These are phyloP conservation scores for Todus mexicanus DNA, from an alignment of 2,797 vertebrate species.

Conservation along the genomic window DNA sequence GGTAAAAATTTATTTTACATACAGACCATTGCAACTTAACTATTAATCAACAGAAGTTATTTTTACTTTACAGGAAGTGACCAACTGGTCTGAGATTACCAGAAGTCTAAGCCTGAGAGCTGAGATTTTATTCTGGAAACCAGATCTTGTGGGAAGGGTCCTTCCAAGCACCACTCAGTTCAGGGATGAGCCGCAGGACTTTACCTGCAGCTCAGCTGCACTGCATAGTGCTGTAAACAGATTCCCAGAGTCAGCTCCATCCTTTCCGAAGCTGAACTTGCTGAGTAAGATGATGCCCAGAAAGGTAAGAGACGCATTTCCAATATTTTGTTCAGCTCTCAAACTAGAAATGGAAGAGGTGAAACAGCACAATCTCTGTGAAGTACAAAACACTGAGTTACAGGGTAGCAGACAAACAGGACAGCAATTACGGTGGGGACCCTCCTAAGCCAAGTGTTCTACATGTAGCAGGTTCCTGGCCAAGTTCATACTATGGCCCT, in stretches of 20 bases:
- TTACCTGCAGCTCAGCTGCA: not conserved
- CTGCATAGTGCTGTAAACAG: not conserved
- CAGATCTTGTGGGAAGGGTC: not conserved
- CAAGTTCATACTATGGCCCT: slow-evolving; percentile 55
- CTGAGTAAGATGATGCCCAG: not conserved
- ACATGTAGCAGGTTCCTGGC: slow-evolving; percentile 15
- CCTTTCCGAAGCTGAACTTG: not conserved
- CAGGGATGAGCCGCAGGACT: not conserved
- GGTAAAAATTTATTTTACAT: slow-evolving; percentile 81
- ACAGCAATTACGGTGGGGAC: slow-evolving; percentile 14
- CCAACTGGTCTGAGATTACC: slow-evolving; percentile 30
- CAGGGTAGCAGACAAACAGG: slow-evolving; percentile 62
- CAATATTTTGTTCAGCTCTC: slow-evolving; percentile 68
- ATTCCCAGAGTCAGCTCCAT: not conserved
- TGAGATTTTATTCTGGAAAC: slow-evolving; percentile 53
- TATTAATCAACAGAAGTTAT: slow-evolving; percentile 46
- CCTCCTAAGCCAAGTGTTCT: slow-evolving; percentile 65
- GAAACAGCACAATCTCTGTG: slow-evolving; percentile 69
- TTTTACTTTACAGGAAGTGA: slow-evolving; percentile 29
- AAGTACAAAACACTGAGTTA: slow-evolving; percentile 80
- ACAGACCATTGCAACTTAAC: slow-evolving; percentile 72
- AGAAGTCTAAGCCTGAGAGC: slow-evolving; percentile 50
- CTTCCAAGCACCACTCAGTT: slow-evolving; percentile 2
- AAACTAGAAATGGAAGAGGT: slow-evolving; percentile 50
- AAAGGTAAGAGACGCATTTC: slow-evolving; percentile 34